Conservation (phyloP, 2,888 invertebrate genomes). For the Coleophora flavipennella region DNA sequence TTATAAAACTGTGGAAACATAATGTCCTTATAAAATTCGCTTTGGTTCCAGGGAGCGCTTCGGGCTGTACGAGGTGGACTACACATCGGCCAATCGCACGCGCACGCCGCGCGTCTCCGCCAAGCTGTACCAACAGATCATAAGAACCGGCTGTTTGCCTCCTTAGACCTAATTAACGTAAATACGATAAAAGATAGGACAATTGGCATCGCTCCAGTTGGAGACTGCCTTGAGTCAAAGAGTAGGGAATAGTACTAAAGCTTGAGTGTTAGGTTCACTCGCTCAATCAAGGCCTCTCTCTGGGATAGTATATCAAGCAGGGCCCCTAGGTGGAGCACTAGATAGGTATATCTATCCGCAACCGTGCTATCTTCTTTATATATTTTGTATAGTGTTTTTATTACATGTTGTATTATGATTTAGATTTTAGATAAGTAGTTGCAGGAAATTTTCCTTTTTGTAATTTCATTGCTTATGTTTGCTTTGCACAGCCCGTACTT, state of each 20-base stretch:
- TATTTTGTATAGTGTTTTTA: neutral
- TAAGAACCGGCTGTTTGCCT: constrained; percentile 38
- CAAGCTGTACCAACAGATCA: constrained; percentile 47
- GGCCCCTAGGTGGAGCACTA: neutral
- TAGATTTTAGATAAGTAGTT: too few relatives aligned
- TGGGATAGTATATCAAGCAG: neutral
- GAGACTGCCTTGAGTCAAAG: neutral
- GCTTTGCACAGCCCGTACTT: too few relatives aligned
- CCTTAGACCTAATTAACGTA: neutral
- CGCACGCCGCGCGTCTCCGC: constrained; percentile 76
- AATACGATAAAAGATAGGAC: neutral
- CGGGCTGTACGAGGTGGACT: constrained; percentile 79
- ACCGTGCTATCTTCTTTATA: neutral
- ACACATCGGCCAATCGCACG: constrained; percentile 65
- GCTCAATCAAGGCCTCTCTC: too few relatives aligned
- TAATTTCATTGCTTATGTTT: too few relatives aligned
- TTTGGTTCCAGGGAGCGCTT: constrained; percentile 72
- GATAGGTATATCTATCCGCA: neutral
- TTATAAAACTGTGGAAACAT: too few relatives aligned
- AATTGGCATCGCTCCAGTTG: too few relatives aligned
- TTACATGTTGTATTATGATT: too few relatives aligned
- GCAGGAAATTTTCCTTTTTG: too few relatives aligned
- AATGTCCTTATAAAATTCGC: too few relatives aligned
- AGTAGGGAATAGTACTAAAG: neutral
- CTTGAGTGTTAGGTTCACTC: neutral